phyloP scores from a whole-genome alignment of 1,140 invertebrate species.

The Orius laevigatus region DNA sequence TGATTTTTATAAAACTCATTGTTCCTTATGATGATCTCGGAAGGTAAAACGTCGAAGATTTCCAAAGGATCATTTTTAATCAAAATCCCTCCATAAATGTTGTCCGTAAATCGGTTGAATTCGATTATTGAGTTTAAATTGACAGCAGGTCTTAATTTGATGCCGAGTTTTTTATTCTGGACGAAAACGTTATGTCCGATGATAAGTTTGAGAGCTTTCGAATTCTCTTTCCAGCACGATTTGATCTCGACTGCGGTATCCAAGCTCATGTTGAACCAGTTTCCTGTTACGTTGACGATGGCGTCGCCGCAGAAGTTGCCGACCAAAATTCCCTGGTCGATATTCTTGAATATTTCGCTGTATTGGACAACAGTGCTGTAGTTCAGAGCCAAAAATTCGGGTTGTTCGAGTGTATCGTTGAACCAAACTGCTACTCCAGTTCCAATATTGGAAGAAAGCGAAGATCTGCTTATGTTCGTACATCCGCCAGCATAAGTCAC shows the following conservation, averaged over 20 bases:
- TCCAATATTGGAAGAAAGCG: slow-evolving; percentile 60
- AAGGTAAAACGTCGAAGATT: slow-evolving; percentile 49
- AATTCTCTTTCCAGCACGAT: slow-evolving; percentile 48
- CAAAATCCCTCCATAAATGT: slow-evolving; percentile 65
- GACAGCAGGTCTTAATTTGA: slow-evolving; percentile 68
- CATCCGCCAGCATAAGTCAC: slow-evolving; percentile 83
- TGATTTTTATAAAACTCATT: slow-evolving; percentile 79
- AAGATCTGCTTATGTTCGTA: slow-evolving; percentile 69
- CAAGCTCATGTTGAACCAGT: slow-evolving; percentile 59
- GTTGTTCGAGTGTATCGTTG: slow-evolving; percentile 64
- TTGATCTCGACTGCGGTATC: slow-evolving; percentile 59
- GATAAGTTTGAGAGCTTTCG: slow-evolving; percentile 37
- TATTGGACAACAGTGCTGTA: slow-evolving; percentile 78
- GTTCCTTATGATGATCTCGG: slow-evolving; percentile 59
- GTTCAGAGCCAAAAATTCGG: slow-evolving; percentile 55
- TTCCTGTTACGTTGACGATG: slow-evolving; percentile 66
- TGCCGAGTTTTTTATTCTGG: slow-evolving; percentile 53
- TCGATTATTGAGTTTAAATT: slow-evolving; percentile 66
- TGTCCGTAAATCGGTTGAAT: slow-evolving; percentile 72
- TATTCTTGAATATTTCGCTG: slow-evolving; percentile 66
- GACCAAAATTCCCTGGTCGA: slow-evolving; percentile 65
- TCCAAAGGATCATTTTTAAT: slow-evolving; percentile 69
- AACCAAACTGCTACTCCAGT: slow-evolving; percentile 57
- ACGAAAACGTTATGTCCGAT: slow-evolving; percentile 75
- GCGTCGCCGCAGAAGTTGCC: slow-evolving; percentile 54